A percentile compares a stretch with the other conserved stretches of the same genome.
These are phyloP conservation scores for Odobenus rosmarus DNA, from an alignment of 2,113 vertebrate species.

Conservation along the genomic window DNA sequence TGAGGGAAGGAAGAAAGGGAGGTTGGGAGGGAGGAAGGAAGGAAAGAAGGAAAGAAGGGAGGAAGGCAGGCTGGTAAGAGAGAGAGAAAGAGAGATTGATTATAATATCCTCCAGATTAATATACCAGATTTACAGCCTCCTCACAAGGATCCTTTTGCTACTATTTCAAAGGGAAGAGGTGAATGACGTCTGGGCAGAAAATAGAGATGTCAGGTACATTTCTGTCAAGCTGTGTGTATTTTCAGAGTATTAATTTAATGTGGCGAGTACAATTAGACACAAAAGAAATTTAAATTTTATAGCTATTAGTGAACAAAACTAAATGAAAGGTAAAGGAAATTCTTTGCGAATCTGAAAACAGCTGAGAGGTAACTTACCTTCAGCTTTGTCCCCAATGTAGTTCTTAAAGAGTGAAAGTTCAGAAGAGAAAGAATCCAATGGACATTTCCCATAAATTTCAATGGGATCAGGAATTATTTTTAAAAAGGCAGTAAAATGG, in stretches of 20 bases:
- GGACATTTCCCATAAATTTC: background rate
- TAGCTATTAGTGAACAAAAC: conserved; percentile 40
- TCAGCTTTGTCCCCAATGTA: background rate
- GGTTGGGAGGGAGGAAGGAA: background rate
- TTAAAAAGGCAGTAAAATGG: background rate
- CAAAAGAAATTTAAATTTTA: background rate
- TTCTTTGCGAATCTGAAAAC: background rate
- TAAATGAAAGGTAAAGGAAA: conserved; percentile 26
- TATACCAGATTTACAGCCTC: background rate
- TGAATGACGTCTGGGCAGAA: conserved; percentile 10
- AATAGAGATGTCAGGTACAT: background rate
- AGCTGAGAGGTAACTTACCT: background rate
- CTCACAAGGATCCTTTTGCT: background rate
- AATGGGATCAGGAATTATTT: background rate
- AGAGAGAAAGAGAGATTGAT: background rate
- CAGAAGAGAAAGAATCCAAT: background rate
- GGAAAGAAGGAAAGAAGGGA: rapidly evolving
- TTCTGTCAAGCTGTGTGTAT: background rate
- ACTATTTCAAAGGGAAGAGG: background rate
- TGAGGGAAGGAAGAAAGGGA: no score
- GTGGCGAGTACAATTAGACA: background rate
- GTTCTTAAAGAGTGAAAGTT: background rate
- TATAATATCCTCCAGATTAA: background rate
- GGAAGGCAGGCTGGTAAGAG: rapidly evolving
- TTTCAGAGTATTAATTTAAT: conserved; percentile 5